Percentiles rank a stretch among this genome's conserved stretches.
Conservation (phyloP, 2,797 vertebrate genomes). For the Nothura maculosa region DNA sequence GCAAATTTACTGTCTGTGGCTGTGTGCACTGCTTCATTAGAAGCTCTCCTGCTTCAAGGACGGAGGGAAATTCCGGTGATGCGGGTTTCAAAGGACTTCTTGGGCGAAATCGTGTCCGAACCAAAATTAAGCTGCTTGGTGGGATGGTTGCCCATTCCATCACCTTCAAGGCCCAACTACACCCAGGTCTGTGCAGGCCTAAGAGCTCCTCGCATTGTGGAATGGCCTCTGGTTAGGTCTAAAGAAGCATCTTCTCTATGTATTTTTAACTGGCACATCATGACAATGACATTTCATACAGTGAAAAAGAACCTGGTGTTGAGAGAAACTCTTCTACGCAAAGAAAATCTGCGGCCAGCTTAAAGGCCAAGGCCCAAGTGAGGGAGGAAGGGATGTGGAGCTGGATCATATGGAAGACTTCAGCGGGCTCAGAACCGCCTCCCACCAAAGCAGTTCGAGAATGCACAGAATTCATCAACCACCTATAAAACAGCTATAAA, state of each 20-base stretch:
- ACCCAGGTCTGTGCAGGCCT: background rate
- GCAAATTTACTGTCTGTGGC: slow-evolving; percentile 13
- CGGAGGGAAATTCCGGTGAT: background rate
- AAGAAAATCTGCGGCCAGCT: background rate
- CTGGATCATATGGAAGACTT: slow-evolving; percentile 6
- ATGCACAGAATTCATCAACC: slow-evolving; percentile 44
- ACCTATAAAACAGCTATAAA: slow-evolving; percentile 40
- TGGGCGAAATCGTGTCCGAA: background rate
- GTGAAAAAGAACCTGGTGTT: background rate
- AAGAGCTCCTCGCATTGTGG: background rate
- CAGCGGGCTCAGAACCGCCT: background rate
- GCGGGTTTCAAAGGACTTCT: slow-evolving; percentile 25
- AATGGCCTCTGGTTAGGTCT: background rate
- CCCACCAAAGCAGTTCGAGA: background rate
- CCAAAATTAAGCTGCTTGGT: slow-evolving; percentile 20
- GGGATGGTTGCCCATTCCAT: background rate
- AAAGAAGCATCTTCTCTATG: background rate
- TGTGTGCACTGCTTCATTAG: slow-evolving; percentile 31
- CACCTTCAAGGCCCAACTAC: background rate
- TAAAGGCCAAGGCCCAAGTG: background rate
- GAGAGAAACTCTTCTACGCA: background rate
- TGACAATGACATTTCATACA: background rate
- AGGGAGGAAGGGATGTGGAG: background rate
- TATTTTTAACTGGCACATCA: background rate
- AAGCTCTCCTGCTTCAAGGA: slow-evolving; percentile 50